These are phyloP conservation scores for Rhaphigaster nebulosa DNA, from an alignment of 2,888 invertebrate genomes.

Conservation along the genomic window DNA sequence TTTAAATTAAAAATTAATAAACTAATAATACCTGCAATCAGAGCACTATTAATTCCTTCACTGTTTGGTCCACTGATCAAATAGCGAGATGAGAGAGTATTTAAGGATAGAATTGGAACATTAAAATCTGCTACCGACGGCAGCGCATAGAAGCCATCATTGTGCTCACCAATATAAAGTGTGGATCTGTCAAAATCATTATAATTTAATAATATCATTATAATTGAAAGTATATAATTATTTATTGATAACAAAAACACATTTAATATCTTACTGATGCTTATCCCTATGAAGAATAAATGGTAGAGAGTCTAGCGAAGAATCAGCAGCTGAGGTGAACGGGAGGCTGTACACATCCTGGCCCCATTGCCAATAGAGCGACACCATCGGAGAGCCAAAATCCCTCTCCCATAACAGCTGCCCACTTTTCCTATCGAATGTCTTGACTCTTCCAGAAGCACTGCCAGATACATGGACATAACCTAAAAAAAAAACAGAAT, in stretches of 20 bases:
- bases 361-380: constrained; percentile 83
- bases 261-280: constrained; percentile 61
- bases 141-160: constrained; percentile 90
- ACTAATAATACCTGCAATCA: constrained; percentile 57
- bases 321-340: constrained; percentile 90
- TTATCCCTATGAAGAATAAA: constrained; percentile 66
- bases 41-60: constrained; percentile 66
- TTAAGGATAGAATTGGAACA: constrained; percentile 58
- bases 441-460: constrained; percentile 87
- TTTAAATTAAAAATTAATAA: constrained; percentile 6
- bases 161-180: constrained; percentile 91
- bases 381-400: constrained; percentile 90
- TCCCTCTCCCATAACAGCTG: constrained; percentile 89
- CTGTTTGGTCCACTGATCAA: constrained; percentile 80
- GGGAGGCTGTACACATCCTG: constrained; percentile 87
- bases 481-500: constrained; percentile 71
- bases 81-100: constrained; percentile 76
- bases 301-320: constrained; percentile 79
- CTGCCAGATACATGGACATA: constrained; percentile 91
- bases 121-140: constrained; percentile 90
- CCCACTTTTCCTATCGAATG: constrained; percentile 85
- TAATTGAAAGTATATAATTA: no score
- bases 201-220: background rate
- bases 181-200: constrained; percentile 78
- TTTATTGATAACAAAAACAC: background rate